Evolutionary conservation across 2,113 vertebrate species (phyloP), one percentile per base, ranked within the genome.

Genomic region (Cryptomyrus ogoouensis): DNA sequence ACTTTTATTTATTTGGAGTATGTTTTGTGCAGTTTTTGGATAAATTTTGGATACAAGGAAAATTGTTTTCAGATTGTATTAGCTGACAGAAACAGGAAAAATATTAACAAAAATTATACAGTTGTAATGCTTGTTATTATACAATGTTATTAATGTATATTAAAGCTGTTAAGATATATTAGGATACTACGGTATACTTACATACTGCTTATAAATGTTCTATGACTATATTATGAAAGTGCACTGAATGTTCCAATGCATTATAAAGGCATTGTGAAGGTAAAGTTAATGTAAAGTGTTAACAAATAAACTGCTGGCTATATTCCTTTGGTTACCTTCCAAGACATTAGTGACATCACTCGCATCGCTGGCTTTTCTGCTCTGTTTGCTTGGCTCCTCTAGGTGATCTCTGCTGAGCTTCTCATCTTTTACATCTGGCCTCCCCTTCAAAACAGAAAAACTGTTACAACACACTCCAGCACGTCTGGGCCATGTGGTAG

Each of bases 261-360:
- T 70, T 70, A 31, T 31, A 31, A 70, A 70, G n/a, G 62, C 62
- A 70, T 12, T 5, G 10, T 70, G 62, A 31, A 70, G 62, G 9
- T 31, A 31, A 10, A 31, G 58, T 66, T 27, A 66, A 70, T 31
- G 62, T 13, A 12, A 27, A 66, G 62, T 10, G 10, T 70, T 13
- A 70, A 27, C 10, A 31, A 31, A 70, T 70, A 13, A 27, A 70
- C n/a, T 70, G 62, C 62, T 70, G 2, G 62, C n/a, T 31, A 31
- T 70, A 27, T 70, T 70, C 13, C 62, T 70, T 84, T 46, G n/a
- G 31, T 90, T 92, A 97, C 97, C 97, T 92, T 97, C 97, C 93
- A 97, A 91, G 2, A 94, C 31, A 0, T 94, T 95, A 1, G 96
- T 96, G 91, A 95, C 86, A 19, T 93, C 93, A 0, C 96, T 97